Evolutionary conservation across 2,113 vertebrate species (phyloP).

Genomic region (Conger conger): DNA sequence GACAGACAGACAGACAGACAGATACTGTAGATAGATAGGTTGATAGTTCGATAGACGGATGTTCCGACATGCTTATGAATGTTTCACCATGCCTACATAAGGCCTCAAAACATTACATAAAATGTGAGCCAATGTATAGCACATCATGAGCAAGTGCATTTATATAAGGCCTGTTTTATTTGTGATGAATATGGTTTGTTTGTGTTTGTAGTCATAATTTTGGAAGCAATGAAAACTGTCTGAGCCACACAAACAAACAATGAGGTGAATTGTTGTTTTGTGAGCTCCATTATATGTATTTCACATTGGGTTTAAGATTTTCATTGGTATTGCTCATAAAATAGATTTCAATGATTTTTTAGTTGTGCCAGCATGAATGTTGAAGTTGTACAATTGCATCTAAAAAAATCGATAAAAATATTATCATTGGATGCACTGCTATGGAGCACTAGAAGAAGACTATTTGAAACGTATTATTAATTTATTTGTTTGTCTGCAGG

Average conservation of each 20-base stretch:
- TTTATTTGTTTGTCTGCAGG: conserved; percentile 43
- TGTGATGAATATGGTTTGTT: neutral
- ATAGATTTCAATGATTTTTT: conserved; percentile 43
- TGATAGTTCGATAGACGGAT: too few species aligned
- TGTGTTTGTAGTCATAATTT: neutral
- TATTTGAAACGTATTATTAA: conserved; percentile 51
- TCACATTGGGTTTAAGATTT: neutral
- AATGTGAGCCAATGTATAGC: too few species aligned
- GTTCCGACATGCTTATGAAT: too few species aligned
- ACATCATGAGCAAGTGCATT: neutral
- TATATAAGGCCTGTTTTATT: neutral
- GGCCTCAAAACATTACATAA: too few species aligned
- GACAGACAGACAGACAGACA: too few species aligned
- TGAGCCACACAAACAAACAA: neutral
- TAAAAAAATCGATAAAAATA: neutral
- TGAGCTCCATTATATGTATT: neutral
- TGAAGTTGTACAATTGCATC: neutral
- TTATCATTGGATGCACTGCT: conserved; percentile 40
- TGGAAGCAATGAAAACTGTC: neutral
- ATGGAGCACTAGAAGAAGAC: conserved; percentile 28
- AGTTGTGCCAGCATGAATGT: conserved; percentile 38
- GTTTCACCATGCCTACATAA: too few species aligned
- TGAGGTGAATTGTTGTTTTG: neutral
- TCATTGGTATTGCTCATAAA: too few species aligned
- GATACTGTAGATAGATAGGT: too few species aligned